Evolutionary conservation across 2,797 vertebrate species (phyloP).

Genomic region (Picus viridis): DNA sequence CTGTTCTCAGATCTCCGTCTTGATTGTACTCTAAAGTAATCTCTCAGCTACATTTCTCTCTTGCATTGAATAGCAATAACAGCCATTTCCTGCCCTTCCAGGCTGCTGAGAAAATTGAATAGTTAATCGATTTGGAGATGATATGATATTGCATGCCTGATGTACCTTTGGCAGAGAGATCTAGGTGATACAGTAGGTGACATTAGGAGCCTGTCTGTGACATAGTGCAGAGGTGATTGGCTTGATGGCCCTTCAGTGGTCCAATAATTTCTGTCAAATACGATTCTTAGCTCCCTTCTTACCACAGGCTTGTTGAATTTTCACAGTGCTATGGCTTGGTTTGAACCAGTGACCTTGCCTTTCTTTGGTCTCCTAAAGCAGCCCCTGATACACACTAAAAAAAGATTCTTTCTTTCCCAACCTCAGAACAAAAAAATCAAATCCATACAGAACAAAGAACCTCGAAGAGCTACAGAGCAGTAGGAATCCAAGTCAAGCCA

Average conservation of each 20-base stretch:
- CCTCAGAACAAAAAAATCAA: slow-evolving; percentile 41
- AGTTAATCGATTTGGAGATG: slow-evolving; percentile 27
- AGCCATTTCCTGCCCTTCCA: not conserved
- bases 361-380: slow-evolving; percentile 12
- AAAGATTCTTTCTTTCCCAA: not conserved
- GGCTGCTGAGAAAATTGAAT: slow-evolving; percentile 32
- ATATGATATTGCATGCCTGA: not conserved
- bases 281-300: not conserved
- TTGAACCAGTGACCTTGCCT: not conserved
- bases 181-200: not conserved
- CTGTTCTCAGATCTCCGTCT: not conserved
- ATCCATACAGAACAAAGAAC: slow-evolving; percentile 32
- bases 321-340: not conserved
- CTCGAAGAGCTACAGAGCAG: not conserved
- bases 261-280: not conserved
- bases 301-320: not conserved
- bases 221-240: not conserved
- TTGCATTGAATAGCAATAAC: slow-evolving; percentile 14
- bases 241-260: not conserved
- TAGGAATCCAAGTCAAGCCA: slow-evolving; percentile 33
- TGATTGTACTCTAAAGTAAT: not conserved
- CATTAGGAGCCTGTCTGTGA: not conserved
- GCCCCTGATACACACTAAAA: not conserved
- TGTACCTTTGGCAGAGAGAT: not conserved
- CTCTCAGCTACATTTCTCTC: not conserved